A percentile compares a stretch with the other conserved stretches of the same genome.
phyloP scores from a whole-genome alignment of 2,888 invertebrate genomes.

The Sphinx pinastri region DNA sequence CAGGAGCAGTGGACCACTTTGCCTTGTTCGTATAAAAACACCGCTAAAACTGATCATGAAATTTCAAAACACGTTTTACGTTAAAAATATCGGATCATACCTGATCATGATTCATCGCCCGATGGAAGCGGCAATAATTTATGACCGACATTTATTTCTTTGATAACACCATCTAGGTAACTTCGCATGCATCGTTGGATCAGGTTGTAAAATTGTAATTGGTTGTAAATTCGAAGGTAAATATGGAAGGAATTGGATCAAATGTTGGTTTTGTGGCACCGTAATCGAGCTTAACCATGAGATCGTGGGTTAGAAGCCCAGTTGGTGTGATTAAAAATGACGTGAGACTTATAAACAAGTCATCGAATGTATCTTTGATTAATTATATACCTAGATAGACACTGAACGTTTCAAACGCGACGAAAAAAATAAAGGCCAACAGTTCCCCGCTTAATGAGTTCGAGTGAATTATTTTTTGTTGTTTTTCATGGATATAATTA shows the following conservation, averaged over 20 bases:
- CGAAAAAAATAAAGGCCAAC: too few species aligned
- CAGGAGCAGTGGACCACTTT: background rate
- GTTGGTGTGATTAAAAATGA: too few species aligned
- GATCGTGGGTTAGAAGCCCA: too few species aligned
- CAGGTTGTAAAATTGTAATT: background rate
- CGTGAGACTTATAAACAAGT: too few species aligned
- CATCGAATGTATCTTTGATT: too few species aligned
- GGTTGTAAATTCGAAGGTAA: background rate
- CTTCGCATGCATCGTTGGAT: conserved; percentile 12
- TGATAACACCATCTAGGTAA: conserved; percentile 28
- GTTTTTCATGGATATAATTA: too few species aligned
- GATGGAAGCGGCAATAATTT: conserved; percentile 41
- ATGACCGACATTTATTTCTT: conserved; percentile 38
- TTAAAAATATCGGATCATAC: conserved; percentile 36
- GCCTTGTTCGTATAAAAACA: background rate
- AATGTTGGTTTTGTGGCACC: background rate
- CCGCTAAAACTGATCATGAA: conserved; percentile 28
- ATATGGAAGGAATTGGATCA: background rate
- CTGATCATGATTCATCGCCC: conserved; percentile 36
- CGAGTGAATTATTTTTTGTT: too few species aligned
- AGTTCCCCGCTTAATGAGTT: too few species aligned
- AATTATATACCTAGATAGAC: too few species aligned
- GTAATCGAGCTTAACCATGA: too few species aligned
- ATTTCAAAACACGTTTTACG: conserved; percentile 36
- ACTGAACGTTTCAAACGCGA: too few species aligned